These are phyloP conservation scores for Motacilla tschutschensis DNA, from an alignment of 2,113 vertebrate genomes.

Conservation along the genomic window DNA sequence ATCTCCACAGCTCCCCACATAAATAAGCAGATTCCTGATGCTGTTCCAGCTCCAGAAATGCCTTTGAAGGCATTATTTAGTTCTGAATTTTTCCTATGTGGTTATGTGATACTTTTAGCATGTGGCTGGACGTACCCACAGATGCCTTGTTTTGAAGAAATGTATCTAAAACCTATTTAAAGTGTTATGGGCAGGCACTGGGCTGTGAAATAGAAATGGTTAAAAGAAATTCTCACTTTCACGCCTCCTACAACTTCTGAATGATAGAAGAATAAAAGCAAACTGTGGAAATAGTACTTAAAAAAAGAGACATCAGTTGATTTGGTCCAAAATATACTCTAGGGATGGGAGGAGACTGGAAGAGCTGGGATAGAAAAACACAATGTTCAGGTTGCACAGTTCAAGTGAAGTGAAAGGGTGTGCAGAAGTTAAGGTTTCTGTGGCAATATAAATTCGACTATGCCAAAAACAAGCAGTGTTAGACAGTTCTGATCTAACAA, in stretches of 20 bases:
- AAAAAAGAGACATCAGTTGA: not conserved
- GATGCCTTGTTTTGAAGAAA: not conserved
- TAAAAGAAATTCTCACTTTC: not conserved
- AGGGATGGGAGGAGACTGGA: constrained; percentile 48
- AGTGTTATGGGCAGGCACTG: not conserved
- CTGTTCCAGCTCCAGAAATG: constrained; percentile 64
- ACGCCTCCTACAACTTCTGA: not conserved
- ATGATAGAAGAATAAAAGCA: constrained; percentile 11
- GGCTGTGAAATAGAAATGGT: not conserved
- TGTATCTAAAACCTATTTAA: not conserved
- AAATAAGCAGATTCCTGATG: constrained; percentile 75
- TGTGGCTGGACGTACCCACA: not conserved
- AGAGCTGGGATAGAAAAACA: constrained; percentile 43
- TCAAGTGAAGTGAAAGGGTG: constrained; percentile 21
- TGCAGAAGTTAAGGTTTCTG: not conserved
- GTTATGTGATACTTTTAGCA: not conserved
- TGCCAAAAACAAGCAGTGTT: not conserved
- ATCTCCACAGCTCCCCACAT: constrained; percentile 57
- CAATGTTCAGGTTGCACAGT: constrained; percentile 48
- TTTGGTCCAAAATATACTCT: constrained; percentile 35
- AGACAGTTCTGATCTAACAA: not conserved
- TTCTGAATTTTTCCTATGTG: constrained; percentile 21
- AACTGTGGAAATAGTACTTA: constrained; percentile 11
- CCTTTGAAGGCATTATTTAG: constrained; percentile 61
- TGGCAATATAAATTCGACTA: not conserved